Evolutionary conservation across 2,797 vertebrate species (phyloP), one percentile per base, ranked within the genome.

Genomic region (Australoheros facetus): DNA sequence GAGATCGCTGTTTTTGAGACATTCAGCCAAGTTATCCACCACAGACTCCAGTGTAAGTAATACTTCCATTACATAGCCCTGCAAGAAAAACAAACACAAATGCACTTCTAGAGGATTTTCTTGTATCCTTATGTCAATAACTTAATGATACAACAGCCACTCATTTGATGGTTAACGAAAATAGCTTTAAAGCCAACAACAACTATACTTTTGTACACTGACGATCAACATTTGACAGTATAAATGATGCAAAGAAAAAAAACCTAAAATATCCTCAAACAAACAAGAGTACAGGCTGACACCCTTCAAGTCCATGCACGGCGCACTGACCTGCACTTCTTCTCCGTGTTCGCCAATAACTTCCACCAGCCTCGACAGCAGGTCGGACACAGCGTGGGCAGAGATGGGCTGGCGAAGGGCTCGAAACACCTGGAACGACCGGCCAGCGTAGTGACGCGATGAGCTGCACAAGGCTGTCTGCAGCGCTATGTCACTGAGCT

Each of bases 61-160:
- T 0, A 98, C 96, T 91, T 99, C 98, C 98, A 99, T 98, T 34
- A 99, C 98, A 8, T 99, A 99, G 4, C 98, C 98, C 98, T 99
- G 83, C 2, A 42, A 88, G 56, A 90, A 19, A 58, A 79, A 80
- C 21, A 48, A 26, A 34, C 26, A 64, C 2, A 45, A 21, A n/a
- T 56, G 6, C 2, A 75, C 4, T 62, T 32, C 9, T 71, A 9
- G 13, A 48, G 10, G 3, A 45, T 71, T 51, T 39, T 21, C 10
- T 13, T 60, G 5, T 12, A 7, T 73, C 1, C 1, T 42, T 39
- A 7, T 4, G 39, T 30, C 6, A 64, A 9, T 30, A 0, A 42
- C 55, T 77, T 51, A 45, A 69, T 73, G 58, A 19, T 19, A 21
- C n/a, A 54, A n/a, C 9, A 4, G n/a, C 10, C n/a, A 21, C 30